phyloP scores from a whole-genome alignment of 2,113 vertebrate species.

The Tylochromis polylepis region DNA sequence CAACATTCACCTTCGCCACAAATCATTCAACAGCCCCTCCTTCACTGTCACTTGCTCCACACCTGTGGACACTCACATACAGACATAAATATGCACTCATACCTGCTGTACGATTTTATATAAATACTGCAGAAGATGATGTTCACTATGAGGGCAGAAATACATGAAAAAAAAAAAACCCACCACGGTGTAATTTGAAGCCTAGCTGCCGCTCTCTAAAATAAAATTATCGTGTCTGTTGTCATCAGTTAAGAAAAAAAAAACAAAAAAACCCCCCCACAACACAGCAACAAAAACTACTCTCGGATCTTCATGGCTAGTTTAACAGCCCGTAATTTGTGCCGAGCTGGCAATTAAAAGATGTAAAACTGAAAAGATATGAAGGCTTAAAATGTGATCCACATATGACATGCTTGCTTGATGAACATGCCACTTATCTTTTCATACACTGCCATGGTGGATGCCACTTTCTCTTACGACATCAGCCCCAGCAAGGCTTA shows the following conservation, averaged over 20 bases:
- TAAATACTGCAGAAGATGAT: not conserved
- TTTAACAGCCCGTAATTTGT: not conserved
- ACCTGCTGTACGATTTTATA: not conserved
- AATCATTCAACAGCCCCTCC: slow-evolving; percentile 25
- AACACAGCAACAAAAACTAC: too few species aligned
- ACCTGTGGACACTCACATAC: not conserved
- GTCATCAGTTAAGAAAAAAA: not conserved
- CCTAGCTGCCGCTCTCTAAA: not conserved
- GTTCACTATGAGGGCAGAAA: not conserved
- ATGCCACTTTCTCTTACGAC: not conserved
- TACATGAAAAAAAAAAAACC: not conserved
- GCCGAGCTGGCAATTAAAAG: not conserved
- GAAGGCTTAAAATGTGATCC: not conserved
- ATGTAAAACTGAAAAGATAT: not conserved
- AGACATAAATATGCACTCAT: not conserved
- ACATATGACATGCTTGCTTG: not conserved
- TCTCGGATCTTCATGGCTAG: not conserved
- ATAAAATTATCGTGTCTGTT: not conserved
- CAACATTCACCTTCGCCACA: slow-evolving; percentile 35
- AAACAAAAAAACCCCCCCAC: not conserved
- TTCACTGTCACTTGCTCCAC: not conserved
- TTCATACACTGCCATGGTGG: not conserved
- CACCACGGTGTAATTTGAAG: not conserved
- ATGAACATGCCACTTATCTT: not conserved
- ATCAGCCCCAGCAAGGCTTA: not conserved